Base-by-base conservation (phyloP, 1,140 invertebrate species). In the Drosophila orosa region DNA sequence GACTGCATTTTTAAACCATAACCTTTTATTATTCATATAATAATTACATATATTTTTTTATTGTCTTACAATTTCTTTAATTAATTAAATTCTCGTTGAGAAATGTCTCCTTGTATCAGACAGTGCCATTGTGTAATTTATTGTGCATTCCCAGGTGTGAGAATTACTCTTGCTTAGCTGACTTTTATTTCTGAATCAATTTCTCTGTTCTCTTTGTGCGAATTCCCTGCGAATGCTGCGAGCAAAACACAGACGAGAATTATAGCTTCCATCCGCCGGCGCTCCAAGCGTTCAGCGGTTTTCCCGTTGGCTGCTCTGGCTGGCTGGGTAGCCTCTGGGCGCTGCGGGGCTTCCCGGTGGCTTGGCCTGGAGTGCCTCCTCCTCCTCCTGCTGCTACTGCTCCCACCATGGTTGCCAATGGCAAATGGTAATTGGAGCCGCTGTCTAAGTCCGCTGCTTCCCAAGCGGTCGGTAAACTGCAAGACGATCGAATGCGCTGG, bases 381-480 rank as follows among this genome's bases (percentile, higher is more conserved):
- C 31, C 15, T 27, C 12, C 42, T 24, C 44, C 44, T 15, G 1
- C 44, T 47, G 1, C 19, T 22, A 8, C 40, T 13, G 40, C 19
- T 22, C 42, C 45, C 45, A 47, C 24, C 15, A 10, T 47, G 29
- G 31, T 19, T 67, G 74, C 35, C 74, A 35, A 60, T 62, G 50
- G 81, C 74, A 78, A 89, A 77, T 61, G 60, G 84, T 87, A 87
- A 87, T 65, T 37, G 44, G 84, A 87, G 80, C 66, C 57, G 58
- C 19, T 65, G 73, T 40, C 78, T 84, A 89, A 55, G 61, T 56
- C 60, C 66, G 60, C 58, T 65, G 33, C 55, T 58, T 59, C 59
- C 59, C 52, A 27, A 66, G 69, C 48, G 50, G 47, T 58, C 73
- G 60, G 65, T 48, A 56, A 67, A 58, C 56, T 45, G 78, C 62